These are phyloP conservation scores for Nomada flava DNA, from an alignment of 2,888 invertebrate genomes.

Conservation along the genomic window DNA sequence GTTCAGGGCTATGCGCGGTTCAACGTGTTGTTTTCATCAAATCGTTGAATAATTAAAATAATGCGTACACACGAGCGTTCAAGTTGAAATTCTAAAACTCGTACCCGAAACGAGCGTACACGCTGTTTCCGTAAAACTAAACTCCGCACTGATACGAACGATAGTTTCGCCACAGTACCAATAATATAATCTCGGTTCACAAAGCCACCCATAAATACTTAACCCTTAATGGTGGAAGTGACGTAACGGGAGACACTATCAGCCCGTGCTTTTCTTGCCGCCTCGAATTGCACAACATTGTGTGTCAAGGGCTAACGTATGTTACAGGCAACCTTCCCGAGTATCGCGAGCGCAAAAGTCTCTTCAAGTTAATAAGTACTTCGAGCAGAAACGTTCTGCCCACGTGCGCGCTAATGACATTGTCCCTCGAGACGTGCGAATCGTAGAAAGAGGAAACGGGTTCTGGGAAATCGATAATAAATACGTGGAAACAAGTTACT, in stretches of 20 bases:
- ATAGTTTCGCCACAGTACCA: not conserved
- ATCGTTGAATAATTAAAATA: not conserved
- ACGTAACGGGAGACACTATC: slow-evolving; percentile 69
- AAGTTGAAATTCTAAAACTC: not conserved
- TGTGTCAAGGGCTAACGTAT: slow-evolving; percentile 80
- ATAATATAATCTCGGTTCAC: slow-evolving; percentile 28
- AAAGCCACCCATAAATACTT: slow-evolving; percentile 33
- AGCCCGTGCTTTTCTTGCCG: slow-evolving; percentile 71
- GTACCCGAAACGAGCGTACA: not conserved
- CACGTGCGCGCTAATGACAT: not conserved
- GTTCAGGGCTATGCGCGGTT: slow-evolving; percentile 9
- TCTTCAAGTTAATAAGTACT: slow-evolving; percentile 69
- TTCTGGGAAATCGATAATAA: slow-evolving; percentile 32
- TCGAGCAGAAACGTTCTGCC: not conserved
- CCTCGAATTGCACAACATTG: slow-evolving; percentile 75
- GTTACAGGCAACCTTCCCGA: slow-evolving; percentile 35
- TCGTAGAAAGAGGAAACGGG: not conserved
- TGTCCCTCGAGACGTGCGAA: not conserved
- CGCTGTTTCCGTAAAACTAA: not conserved
- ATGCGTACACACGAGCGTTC: not conserved
- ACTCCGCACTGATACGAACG: not conserved
- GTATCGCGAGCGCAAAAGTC: slow-evolving; percentile 54
- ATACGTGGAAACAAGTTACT: not conserved
- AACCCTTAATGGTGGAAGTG: slow-evolving; percentile 61
- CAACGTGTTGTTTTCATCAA: slow-evolving; percentile 28